A percentile compares a stretch with the other conserved stretches of the same genome.
phyloP scores from a whole-genome alignment of 2,797 vertebrate genomes.

The Notolabrus celidotus region DNA sequence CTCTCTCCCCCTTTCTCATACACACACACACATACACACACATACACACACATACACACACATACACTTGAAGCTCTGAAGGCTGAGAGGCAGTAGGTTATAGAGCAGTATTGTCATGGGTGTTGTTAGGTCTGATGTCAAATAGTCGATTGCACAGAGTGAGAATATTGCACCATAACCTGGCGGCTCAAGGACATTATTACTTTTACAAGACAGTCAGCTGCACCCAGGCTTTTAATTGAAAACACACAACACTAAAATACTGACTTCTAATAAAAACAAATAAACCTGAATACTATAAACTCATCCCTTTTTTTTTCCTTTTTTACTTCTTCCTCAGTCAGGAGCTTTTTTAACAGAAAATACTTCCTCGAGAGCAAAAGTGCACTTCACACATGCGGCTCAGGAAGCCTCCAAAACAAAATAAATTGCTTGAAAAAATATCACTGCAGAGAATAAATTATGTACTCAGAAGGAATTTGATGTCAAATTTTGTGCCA shows the following conservation, averaged over 20 bases:
- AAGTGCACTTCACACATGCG: neutral
- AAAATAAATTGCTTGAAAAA: slow-evolving; percentile 5
- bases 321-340: neutral
- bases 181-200: slow-evolving; percentile 52
- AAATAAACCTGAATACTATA: neutral
- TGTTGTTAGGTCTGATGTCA: slow-evolving; percentile 57
- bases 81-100: slow-evolving; percentile 42
- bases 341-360: neutral
- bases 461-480: slow-evolving; percentile 38
- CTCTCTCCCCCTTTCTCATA: neutral
- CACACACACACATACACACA: slow-evolving; percentile 37
- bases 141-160: slow-evolving; percentile 34
- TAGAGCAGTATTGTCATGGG: slow-evolving; percentile 52
- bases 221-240: slow-evolving; percentile 58
- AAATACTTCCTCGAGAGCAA: neutral
- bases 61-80: slow-evolving; percentile 12
- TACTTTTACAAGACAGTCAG: slow-evolving; percentile 41
- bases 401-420: slow-evolving; percentile 14
- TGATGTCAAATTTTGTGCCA: slow-evolving; percentile 37
- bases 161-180: slow-evolving; percentile 47
- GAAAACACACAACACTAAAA: slow-evolving; percentile 51
- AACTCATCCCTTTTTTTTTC: neutral
- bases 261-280: slow-evolving; percentile 29
- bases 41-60: slow-evolving; percentile 34
- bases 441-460: slow-evolving; percentile 18